Evolutionary conservation across 2,113 vertebrate genomes (phyloP).

Genomic region (Vidua macroura): DNA sequence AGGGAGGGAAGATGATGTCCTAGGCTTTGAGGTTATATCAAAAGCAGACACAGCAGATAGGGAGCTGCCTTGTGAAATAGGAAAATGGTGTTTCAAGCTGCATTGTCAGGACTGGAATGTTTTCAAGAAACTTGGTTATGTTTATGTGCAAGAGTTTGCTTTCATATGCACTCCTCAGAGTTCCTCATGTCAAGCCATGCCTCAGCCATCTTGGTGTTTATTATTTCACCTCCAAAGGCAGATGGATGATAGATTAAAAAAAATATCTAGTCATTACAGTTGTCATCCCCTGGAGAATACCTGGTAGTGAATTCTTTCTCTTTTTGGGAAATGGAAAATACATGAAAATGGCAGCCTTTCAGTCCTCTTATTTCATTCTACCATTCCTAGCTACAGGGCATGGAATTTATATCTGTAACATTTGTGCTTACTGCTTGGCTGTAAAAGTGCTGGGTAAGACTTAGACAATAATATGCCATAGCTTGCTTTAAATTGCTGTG

Average conservation of each 20-base stretch:
- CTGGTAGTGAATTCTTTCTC: not conserved
- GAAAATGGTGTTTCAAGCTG: not conserved
- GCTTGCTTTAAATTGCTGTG: slow-evolving; percentile 21
- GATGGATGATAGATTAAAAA: not conserved
- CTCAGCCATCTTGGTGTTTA: not conserved
- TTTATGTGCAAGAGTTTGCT: not conserved
- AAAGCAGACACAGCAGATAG: not conserved
- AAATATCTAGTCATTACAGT: not conserved
- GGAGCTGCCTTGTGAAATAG: not conserved
- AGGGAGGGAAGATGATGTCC: not conserved
- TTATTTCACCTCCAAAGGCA: not conserved
- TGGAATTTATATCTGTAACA: slow-evolving; percentile 1
- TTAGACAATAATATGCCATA: not conserved
- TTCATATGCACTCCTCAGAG: not conserved
- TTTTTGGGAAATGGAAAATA: not conserved
- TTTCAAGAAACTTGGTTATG: not conserved
- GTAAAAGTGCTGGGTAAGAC: slow-evolving; percentile 11
- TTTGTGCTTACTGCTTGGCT: slow-evolving; percentile 14
- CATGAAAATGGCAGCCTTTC: not conserved
- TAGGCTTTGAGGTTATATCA: not conserved
- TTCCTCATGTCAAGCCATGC: not conserved
- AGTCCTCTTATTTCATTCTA: not conserved
- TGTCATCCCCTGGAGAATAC: not conserved
- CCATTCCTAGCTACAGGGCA: not conserved
- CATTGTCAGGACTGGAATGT: not conserved